phyloP scores from a whole-genome alignment of 2,797 vertebrate species.

The Sebastes diaconus region DNA sequence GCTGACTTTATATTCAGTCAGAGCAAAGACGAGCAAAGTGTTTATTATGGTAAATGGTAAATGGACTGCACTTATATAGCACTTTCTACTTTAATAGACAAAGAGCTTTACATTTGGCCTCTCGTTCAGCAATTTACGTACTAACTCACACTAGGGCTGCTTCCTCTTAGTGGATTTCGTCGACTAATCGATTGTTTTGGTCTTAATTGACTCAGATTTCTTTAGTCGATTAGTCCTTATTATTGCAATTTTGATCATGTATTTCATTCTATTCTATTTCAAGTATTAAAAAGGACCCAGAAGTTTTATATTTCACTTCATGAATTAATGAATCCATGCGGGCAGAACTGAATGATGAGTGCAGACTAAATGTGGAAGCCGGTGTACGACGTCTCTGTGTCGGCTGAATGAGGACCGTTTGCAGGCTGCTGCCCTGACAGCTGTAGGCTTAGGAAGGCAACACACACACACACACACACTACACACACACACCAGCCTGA shows the following conservation, averaged over 20 bases:
- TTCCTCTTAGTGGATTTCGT: no score
- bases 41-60: not conserved
- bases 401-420: constrained; percentile 32
- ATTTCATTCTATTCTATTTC: constrained; percentile 3
- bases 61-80: not conserved
- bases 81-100: not conserved
- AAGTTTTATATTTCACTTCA: constrained; percentile 1
- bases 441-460: constrained; percentile 45
- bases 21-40: not conserved
- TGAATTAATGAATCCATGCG: constrained; percentile 16
- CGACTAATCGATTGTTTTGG: no score
- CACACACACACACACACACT: constrained; percentile 5
- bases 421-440: constrained; percentile 53
- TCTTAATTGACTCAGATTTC: no score
- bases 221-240: no score
- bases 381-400: not conserved
- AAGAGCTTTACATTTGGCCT: not conserved
- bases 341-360: constrained; percentile 12
- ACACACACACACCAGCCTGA: constrained; percentile 25
- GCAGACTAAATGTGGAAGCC: constrained; percentile 7
- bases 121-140: not conserved
- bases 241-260: not conserved
- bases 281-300: not conserved
- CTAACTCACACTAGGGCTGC: no score
- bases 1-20: not conserved